phyloP scores from a whole-genome alignment of 1,140 invertebrate species.

The Calliopsis andreniformis region DNA sequence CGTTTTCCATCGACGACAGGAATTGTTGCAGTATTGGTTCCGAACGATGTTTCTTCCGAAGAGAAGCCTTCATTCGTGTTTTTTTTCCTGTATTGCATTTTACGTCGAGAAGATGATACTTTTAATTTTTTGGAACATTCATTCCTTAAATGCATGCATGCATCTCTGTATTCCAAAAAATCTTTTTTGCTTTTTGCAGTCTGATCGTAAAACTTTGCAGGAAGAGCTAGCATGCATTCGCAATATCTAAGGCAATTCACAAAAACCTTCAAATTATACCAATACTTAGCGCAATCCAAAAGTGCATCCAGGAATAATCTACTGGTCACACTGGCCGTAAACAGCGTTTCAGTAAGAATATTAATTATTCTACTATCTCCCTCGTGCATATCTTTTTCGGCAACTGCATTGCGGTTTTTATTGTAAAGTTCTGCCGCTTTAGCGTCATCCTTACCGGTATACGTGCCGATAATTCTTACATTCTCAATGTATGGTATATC shows the following conservation, averaged over 20 bases:
- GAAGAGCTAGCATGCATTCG: slow-evolving; percentile 63
- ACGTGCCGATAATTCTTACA: slow-evolving; percentile 60
- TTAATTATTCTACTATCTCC: slow-evolving; percentile 29
- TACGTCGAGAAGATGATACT: not conserved
- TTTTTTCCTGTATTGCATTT: slow-evolving; percentile 3
- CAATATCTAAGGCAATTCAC: slow-evolving; percentile 67
- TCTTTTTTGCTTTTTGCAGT: slow-evolving; percentile 46
- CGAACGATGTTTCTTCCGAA: not conserved
- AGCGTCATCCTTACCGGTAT: slow-evolving; percentile 67
- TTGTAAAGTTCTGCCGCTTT: slow-evolving; percentile 60
- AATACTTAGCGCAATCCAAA: slow-evolving; percentile 61
- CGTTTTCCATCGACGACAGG: slow-evolving; percentile 70
- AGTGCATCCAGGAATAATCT: slow-evolving; percentile 65
- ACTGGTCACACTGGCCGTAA: slow-evolving; percentile 55
- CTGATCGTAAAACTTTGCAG: slow-evolving; percentile 45
- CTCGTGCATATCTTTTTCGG: slow-evolving; percentile 15
- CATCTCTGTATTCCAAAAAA: slow-evolving; percentile 62
- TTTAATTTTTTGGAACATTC: slow-evolving; percentile 66
- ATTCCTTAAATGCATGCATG: slow-evolving; percentile 63
- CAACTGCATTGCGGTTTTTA: slow-evolving; percentile 2
- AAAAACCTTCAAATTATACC: slow-evolving; percentile 61
- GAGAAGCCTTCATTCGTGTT: not conserved
- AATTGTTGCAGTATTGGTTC: slow-evolving; percentile 9
- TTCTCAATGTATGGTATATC: slow-evolving; percentile 59
- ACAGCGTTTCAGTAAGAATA: slow-evolving; percentile 69